Percentiles rank a stretch among this genome's conserved stretches.
Conservation (phyloP, 2,888 invertebrate species). For the Tipula confusa region DNA sequence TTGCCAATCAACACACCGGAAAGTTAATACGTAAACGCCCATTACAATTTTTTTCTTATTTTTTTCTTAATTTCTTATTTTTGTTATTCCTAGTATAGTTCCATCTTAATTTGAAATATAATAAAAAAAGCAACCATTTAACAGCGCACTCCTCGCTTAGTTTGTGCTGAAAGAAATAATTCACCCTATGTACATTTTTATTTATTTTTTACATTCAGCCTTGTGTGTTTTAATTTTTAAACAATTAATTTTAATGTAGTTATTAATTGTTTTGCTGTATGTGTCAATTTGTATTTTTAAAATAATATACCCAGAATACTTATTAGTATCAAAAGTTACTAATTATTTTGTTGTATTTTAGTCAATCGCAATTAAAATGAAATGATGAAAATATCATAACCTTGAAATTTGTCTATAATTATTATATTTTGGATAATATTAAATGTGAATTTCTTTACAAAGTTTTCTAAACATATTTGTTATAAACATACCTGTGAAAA, state of each 20-base stretch:
- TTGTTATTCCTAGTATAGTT: too few relatives aligned
- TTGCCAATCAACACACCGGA: too few relatives aligned
- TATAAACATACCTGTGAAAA: background rate
- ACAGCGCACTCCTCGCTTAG: too few relatives aligned
- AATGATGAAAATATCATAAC: background rate
- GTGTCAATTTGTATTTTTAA: background rate
- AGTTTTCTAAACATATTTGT: background rate
- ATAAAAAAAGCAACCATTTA: too few relatives aligned
- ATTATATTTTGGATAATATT: background rate
- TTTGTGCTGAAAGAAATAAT: too few relatives aligned
- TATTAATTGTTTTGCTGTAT: background rate
- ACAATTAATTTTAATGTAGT: background rate
- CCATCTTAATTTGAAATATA: too few relatives aligned
- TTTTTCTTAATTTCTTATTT: too few relatives aligned
- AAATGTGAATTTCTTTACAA: background rate
- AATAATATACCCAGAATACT: background rate
- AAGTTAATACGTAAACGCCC: too few relatives aligned
- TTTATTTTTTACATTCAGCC: background rate
- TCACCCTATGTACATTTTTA: background rate
- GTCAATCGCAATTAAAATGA: background rate
- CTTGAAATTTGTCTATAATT: background rate
- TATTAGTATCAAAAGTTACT: background rate
- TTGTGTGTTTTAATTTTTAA: too few relatives aligned
- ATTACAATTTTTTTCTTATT: too few relatives aligned
- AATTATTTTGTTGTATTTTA: conserved; percentile 4